Percentiles rank a stretch among this genome's conserved stretches.
phyloP scores from a whole-genome alignment of 2,797 vertebrate genomes.

The Orestias chungarensis region DNA sequence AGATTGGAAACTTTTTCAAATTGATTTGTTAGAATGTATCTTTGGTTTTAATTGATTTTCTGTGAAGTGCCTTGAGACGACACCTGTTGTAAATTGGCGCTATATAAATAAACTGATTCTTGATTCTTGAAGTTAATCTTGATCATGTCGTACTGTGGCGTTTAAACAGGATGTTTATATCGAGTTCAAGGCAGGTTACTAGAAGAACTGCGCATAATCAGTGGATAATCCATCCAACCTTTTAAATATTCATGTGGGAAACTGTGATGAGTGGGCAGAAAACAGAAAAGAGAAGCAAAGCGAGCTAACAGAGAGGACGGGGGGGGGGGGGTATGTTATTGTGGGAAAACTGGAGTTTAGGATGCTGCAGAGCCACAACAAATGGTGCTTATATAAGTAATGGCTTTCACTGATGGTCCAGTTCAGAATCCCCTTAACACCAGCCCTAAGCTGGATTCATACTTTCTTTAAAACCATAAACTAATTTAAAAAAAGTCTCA shows the following conservation, averaged over 20 bases:
- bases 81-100: no score
- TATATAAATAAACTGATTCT: no score
- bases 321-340: slow-evolving; percentile 17
- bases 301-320: no score
- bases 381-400: background rate
- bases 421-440: background rate
- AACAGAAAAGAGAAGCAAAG: slow-evolving; percentile 9
- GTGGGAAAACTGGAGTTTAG: slow-evolving; percentile 18
- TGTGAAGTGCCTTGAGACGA: no score
- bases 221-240: slow-evolving; percentile 38
- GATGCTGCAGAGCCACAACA: slow-evolving; percentile 9
- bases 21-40: no score
- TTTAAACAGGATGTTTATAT: slow-evolving; percentile 48
- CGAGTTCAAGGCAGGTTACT: slow-evolving; percentile 32
- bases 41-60: no score
- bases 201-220: slow-evolving; percentile 47
- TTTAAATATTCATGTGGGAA: slow-evolving; percentile 59
- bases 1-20: no score
- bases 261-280: slow-evolving; percentile 23
- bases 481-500: no score
- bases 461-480: no score
- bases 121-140: slow-evolving; percentile 54
- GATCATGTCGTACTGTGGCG: slow-evolving; percentile 43
- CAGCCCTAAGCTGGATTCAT: no score
- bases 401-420: background rate